Base-by-base conservation (phyloP, 2,113 vertebrate genomes). In the Menidia beryllina region DNA sequence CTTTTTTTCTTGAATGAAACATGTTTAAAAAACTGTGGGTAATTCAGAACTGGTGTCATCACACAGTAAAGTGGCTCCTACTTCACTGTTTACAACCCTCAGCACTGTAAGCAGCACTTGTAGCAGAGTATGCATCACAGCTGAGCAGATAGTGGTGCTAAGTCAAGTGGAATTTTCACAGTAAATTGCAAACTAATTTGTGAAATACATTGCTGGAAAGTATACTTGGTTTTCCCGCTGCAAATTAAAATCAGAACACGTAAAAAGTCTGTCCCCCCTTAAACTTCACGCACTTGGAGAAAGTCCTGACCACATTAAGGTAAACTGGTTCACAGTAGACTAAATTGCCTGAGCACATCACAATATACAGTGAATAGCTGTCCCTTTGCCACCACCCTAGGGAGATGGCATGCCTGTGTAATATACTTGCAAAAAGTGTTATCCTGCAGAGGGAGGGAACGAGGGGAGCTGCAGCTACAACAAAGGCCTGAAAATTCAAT, bases 401-500 rank as follows among this genome's bases (percentile, higher is more conserved):
- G 47, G 75, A 81, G 49, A 39, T 59, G 24, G 45, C 26, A n/a
- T 51, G 41, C 9, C 23, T 77, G 43, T 8, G 63, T 58, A 45
- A 69, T 62, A 57, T 56, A 79, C 45, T 2, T 0, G 25, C 39
- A 54, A 54, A 38, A 30, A 54, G 71, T 57, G 41, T 79, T 77
- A 82, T 61, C 51, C 19, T 60, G 39, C 48, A 68, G 23, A 75
- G 24, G 21, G 24, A 70, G 47, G 57, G 51, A 69, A 68, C n/a
- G 2, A 71, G 67, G 8, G 4, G 24, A 27, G 47, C 47, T 30
- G 45, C 47, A n/a, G 72, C 77, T 9, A 15, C 56, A 81, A 75
- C 66, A 78, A 82, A 73, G 41, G 62, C 59, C 54, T 58, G 50
- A 70, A 81, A 80, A 81, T 76, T 66, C 49, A 61, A 62, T 84